These are phyloP conservation scores for Prosapia bicincta DNA, from an alignment of 2,888 invertebrate species.

Conservation along the genomic window DNA sequence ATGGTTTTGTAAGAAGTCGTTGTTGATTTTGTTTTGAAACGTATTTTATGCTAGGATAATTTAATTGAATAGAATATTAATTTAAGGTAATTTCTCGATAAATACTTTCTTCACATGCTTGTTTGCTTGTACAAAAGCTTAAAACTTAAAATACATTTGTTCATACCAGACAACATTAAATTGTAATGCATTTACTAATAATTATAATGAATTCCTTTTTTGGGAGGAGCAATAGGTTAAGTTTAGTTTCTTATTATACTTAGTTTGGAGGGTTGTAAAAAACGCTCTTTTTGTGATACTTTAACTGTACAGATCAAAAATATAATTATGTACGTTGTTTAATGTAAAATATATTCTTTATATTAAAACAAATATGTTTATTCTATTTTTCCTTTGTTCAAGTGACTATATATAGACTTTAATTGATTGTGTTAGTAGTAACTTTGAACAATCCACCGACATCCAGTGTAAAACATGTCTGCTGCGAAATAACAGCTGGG, in stretches of 20 bases:
- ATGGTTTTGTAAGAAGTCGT: neutral
- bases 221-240: neutral
- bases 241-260: neutral
- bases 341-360: neutral
- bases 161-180: neutral
- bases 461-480: no score
- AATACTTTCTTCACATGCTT: neutral
- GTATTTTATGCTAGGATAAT: neutral
- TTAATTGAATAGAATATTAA: neutral
- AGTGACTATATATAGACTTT: no score
- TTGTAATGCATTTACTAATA: neutral
- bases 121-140: neutral
- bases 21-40: neutral
- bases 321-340: neutral
- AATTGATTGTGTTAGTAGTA: no score
- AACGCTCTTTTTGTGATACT: neutral
- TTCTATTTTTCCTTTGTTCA: no score
- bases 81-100: neutral
- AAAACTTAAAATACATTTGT: neutral
- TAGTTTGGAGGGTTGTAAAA: neutral
- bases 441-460: no score
- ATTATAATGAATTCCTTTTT: neutral
- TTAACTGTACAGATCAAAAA: neutral
- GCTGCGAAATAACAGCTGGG: no score
- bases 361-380: neutral